A percentile compares a stretch with the other conserved stretches of the same genome.
Evolutionary conservation across 2,113 vertebrate genomes (phyloP).

Genomic region (Isichthys henryi): DNA sequence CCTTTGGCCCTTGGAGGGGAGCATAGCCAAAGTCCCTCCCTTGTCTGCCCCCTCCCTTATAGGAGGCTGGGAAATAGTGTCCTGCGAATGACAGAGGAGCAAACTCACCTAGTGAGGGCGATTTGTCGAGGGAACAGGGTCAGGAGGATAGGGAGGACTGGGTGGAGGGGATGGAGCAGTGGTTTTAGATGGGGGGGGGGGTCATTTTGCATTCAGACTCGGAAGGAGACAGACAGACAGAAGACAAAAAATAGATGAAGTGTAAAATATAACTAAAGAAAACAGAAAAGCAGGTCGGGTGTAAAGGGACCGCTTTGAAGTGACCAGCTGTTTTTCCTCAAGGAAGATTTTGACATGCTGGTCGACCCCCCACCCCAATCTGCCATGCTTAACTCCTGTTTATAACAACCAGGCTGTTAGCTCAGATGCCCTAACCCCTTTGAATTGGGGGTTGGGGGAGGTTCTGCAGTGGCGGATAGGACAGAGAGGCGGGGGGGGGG

Average conservation of each 20-base stretch:
- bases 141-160: neutral
- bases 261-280: neutral
- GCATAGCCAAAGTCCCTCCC: neutral
- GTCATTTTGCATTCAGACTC: neutral
- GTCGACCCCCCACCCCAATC: neutral
- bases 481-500: neutral
- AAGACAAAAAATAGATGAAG: neutral
- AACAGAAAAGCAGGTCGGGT: neutral
- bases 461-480: neutral
- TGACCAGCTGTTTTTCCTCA: neutral
- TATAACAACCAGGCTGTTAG: neutral
- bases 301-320: neutral
- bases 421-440: neutral
- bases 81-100: neutral
- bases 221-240: neutral
- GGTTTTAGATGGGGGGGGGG: neutral
- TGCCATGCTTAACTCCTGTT: neutral
- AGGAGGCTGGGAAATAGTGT: neutral
- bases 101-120: neutral
- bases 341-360: neutral
- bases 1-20: neutral
- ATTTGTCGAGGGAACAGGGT: neutral
- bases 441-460: neutral
- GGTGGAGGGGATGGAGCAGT: neutral
- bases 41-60: neutral